Conservation (phyloP, 2,888 invertebrate species). For the Aporophyla lueneburgensis region DNA sequence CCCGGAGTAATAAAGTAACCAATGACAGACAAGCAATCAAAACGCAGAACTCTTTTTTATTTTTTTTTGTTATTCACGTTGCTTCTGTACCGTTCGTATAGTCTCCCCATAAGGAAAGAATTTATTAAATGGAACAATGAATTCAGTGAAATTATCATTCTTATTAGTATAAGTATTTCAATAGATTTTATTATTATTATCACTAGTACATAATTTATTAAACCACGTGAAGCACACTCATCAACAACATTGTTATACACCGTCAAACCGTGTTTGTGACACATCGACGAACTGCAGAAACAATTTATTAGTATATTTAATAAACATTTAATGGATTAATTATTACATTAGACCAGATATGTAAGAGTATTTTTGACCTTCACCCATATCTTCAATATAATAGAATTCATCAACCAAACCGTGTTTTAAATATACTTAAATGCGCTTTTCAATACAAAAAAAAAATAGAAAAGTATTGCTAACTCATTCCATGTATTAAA, state of each 20-base stretch:
- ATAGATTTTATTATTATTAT: not conserved
- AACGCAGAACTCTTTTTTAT: not conserved
- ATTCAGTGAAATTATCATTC: not conserved
- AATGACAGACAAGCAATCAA: not conserved
- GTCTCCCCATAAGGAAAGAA: not conserved
- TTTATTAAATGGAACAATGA: not conserved
- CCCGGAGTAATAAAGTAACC: not conserved
- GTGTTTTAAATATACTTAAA: not conserved
- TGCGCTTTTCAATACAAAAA: not conserved
- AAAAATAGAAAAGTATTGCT: not conserved
- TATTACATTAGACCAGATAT: slow-evolving; percentile 35
- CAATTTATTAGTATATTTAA: slow-evolving; percentile 12
- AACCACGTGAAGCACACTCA: slow-evolving; percentile 17
- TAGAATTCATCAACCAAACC: not conserved
- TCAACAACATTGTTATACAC: not conserved
- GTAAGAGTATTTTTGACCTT: slow-evolving; percentile 19
- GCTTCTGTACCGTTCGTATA: not conserved
- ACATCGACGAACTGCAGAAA: slow-evolving; percentile 11
- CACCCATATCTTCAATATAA: not conserved
- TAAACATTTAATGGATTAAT: not conserved
- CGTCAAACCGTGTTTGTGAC: not conserved
- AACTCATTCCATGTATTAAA: not conserved
- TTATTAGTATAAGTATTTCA: not conserved
- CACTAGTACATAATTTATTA: not conserved
- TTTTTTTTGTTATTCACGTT: too few species aligned